These are phyloP conservation scores for Solenodon paradoxus DNA, from an alignment of 2,113 vertebrate genomes.

Conservation along the genomic window DNA sequence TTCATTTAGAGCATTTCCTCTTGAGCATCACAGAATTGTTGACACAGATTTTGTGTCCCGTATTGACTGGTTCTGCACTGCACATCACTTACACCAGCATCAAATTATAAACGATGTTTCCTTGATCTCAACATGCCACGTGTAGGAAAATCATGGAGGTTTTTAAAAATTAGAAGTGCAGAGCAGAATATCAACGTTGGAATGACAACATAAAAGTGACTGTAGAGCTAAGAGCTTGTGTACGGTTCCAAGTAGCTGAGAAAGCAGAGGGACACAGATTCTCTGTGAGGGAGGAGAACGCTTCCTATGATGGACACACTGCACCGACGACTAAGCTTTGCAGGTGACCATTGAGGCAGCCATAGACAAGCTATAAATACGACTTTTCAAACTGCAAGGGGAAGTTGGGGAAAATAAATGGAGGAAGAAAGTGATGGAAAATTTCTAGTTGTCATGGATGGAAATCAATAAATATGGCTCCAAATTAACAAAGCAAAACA, in stretches of 20 bases:
- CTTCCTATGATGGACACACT: fast-evolving
- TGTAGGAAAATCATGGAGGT: background rate
- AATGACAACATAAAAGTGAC: background rate
- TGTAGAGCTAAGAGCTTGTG: too few species aligned
- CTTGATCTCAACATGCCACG: background rate
- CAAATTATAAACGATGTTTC: background rate
- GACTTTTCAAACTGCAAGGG: background rate
- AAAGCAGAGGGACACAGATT: background rate
- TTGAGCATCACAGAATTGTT: background rate
- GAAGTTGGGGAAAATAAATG: background rate
- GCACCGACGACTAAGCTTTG: too few species aligned
- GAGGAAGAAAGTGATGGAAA: background rate
- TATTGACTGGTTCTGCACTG: background rate
- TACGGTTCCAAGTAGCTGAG: background rate
- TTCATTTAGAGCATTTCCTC: background rate
- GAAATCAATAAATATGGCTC: background rate
- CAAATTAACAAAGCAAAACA: background rate
- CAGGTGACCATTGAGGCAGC: background rate
- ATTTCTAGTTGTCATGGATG: background rate
- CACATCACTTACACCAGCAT: background rate
- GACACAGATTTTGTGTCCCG: background rate
- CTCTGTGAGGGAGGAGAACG: background rate
- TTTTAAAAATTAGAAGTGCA: background rate
- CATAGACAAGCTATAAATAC: background rate
- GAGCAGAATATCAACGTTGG: background rate